Evolutionary conservation across 2,888 invertebrate species (phyloP), one percentile per base, ranked within the genome.

Genomic region (Punctoribates punctum): DNA sequence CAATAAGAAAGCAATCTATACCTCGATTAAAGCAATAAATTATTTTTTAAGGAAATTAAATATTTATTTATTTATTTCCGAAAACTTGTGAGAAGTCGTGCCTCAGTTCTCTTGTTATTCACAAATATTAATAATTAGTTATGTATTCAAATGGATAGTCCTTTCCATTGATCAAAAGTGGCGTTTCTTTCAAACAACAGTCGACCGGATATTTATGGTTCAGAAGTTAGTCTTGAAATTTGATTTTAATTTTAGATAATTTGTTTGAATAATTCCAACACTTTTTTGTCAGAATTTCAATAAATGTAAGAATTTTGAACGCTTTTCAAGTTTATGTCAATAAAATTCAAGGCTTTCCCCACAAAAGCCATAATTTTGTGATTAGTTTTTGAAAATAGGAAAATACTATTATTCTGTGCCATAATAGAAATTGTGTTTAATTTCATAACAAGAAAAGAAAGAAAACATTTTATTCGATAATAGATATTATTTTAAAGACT

Each of bases 11-110:
- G 23, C 11, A 57, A 57, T 57, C 20, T 9, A 42, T 42, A 5
- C 42, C 1, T 42, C 42, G 42, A 42, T 42, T 42, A 42, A 48
- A 48, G n/a, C 13, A 48, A 17, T 48, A 48, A 48, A 51, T 51
- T n/a, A 51, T 23, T 57, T 54, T 57, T 6, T 57, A 25, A 20
- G 57, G 57, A 57, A 57, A 57, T 57, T 23, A 57, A 57, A 57
- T 20, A n/a, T 20, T 20, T 51, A 51, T 13, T 8, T 8, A 17
- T 23, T 23, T 23, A 57, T 60, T 29, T 15, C 60, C 60, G 60
- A 60, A 60, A 60, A 60, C 60, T 27, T 3, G 29, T 9, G 27
- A 3, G 1, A 57, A 60, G 20, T 60, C 3, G 27, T 51, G 51
- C 51, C 9, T 51, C n/a, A 51, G 51, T 51, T 51, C n/a, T 51